Percentiles rank a stretch among this genome's conserved stretches.
Evolutionary conservation across 30 jellyfish, hydroid and myxozoan genomes (phyloP).

Genomic region (Aurelia aurita): DNA sequence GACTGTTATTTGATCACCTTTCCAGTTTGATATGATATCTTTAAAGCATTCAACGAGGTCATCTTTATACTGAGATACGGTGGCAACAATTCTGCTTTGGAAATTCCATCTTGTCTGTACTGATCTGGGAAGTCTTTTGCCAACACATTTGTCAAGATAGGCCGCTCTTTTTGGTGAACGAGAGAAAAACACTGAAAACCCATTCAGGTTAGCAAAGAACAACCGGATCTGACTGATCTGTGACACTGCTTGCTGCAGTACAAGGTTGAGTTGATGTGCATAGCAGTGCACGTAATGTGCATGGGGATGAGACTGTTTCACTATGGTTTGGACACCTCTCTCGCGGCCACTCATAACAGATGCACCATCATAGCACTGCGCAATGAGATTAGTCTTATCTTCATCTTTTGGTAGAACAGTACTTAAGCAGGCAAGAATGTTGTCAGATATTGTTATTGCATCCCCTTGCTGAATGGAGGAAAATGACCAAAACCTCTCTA

Average conservation of each 20-base stretch:
- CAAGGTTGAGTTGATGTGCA: slow-evolving; percentile 61
- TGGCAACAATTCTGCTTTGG: slow-evolving; percentile 47
- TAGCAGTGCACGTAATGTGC: too few relatives aligned
- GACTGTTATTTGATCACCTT: slow-evolving; percentile 23
- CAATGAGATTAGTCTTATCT: slow-evolving; percentile 26
- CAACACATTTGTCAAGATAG: slow-evolving; percentile 15
- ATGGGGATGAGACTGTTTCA: slow-evolving; percentile 44
- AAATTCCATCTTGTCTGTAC: slow-evolving; percentile 66
- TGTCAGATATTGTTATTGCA: slow-evolving; percentile 35
- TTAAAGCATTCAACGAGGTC: slow-evolving; percentile 51
- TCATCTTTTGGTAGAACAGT: slow-evolving; percentile 37
- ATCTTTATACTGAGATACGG: slow-evolving; percentile 16
- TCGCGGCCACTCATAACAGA: slow-evolving; percentile 54
- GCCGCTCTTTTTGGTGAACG: slow-evolving; percentile 30
- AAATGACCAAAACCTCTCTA: slow-evolving; percentile 58
- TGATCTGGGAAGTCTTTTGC: slow-evolving; percentile 26
- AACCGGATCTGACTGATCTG: slow-evolving; percentile 26
- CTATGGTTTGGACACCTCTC: slow-evolving; percentile 54
- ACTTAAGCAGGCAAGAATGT: slow-evolving; percentile 30
- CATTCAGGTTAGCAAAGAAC: slow-evolving; percentile 51
- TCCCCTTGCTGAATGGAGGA: slow-evolving; percentile 19
- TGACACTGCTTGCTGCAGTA: slow-evolving; percentile 33
- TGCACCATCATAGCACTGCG: slow-evolving; percentile 63
- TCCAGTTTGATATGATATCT: slow-evolving; percentile 28
- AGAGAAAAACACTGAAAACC: slow-evolving; percentile 33